These are phyloP conservation scores for Graphium colonna DNA, from an alignment of 2,888 invertebrate species.

Conservation along the genomic window DNA sequence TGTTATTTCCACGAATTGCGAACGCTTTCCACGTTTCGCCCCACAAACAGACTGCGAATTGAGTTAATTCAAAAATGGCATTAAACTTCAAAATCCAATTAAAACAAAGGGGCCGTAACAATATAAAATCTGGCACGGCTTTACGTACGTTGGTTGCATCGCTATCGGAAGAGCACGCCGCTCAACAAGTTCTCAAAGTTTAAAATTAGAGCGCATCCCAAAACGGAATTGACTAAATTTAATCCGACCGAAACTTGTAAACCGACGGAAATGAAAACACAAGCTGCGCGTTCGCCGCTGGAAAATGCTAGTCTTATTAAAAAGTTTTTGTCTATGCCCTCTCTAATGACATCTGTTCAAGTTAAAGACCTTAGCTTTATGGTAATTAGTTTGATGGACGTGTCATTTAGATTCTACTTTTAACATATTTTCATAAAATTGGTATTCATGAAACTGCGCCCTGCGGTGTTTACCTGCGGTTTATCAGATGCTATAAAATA, in stretches of 20 bases:
- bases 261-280: constrained; percentile 21
- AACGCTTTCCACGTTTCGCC: neutral
- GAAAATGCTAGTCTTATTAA: constrained; percentile 12
- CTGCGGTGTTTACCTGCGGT: too few species aligned
- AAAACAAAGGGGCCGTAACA: constrained; percentile 15
- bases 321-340: constrained; percentile 1
- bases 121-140: constrained; percentile 14
- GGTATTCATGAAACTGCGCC: too few species aligned
- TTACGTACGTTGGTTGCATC: constrained; percentile 10
- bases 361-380: too few species aligned
- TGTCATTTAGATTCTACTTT: too few species aligned
- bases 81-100: constrained; percentile 14
- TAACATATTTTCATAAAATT: too few species aligned
- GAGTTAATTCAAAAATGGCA: neutral
- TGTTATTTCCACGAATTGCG: neutral
- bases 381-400: too few species aligned
- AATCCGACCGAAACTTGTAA: constrained; percentile 16
- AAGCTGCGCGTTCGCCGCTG: constrained; percentile 7
- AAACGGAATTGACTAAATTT: constrained; percentile 24
- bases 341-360: neutral
- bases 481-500: too few species aligned
- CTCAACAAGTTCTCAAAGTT: constrained; percentile 23
- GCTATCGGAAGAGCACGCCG: constrained; percentile 19
- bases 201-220: constrained; percentile 23
- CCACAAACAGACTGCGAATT: neutral